Evolutionary conservation across 2,888 invertebrate species (phyloP), one percentile per base, ranked within the genome.

Genomic region (Heliothis peltigera): DNA sequence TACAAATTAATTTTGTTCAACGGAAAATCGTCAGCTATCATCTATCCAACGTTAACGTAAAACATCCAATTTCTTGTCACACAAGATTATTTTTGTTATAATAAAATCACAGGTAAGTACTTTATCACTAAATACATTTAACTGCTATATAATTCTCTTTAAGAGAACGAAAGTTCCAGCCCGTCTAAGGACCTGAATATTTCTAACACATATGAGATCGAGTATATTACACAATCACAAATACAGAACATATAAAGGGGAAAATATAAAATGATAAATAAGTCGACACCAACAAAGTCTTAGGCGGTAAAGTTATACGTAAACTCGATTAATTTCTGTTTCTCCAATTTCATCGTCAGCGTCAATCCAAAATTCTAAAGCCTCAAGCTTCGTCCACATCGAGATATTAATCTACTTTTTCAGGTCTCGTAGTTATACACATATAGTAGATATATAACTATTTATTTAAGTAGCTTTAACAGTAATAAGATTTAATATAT

Each of bases 51-150:
- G 80, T 77, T 85, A 72, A 66, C n/a, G 61, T 65, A 65, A 78
- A 70, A 81, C 65, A 65, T 70, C 55, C 75, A 57, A 64, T 65
- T 79, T 90, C 94, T 94, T 94, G 94, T 94, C 86, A 91, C 85
- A 94, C 94, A 94, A 94, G 94, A 92, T 83, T 82, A 79, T 86
- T 84, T 84, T 74, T 87, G 87, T 87, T 87, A 91, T 84, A 86
- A 87, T 87, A 89, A 90, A 94, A 94, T 94, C 94, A 94, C 94
- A 94, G 92, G 91, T 93, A 91, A 89, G 84, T 90, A 89, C 84
- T 82, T 89, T 91, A 93, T 87, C 84, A 89, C 92, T 93, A 93
- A 86, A 88, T 84, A 88, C 79, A 84, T 87, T 81, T 82, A 78
- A 64, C 64, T 64, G 61, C 73, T 75, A 75, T 75, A 75, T 63